Percentiles rank a stretch among this genome's conserved stretches.
phyloP scores from a whole-genome alignment of 2,113 vertebrate genomes.

The Tychaedon coryphoeus region DNA sequence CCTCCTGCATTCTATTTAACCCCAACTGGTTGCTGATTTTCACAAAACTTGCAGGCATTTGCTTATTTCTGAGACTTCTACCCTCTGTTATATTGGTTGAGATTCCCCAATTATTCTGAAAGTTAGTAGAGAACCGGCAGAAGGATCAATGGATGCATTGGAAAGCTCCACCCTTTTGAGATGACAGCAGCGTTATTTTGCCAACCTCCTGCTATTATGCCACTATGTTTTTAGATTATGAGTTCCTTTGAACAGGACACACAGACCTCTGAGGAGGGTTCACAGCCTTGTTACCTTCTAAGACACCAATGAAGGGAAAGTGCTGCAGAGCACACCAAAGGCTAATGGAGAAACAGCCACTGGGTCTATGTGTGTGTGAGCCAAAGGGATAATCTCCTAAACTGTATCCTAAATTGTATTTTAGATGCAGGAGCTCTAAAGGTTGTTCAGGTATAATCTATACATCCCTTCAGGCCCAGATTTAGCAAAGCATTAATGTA shows the following conservation, averaged over 20 bases:
- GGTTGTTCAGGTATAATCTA: slow-evolving; percentile 23
- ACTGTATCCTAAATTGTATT: slow-evolving; percentile 15
- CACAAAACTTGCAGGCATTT: background rate
- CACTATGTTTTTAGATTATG: background rate
- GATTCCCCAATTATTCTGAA: background rate
- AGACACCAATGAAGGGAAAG: background rate
- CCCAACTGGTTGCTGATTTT: background rate
- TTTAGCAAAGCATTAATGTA: slow-evolving; percentile 5
- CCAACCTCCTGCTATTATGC: background rate
- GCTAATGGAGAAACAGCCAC: background rate
- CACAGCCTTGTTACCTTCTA: background rate
- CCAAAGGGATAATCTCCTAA: slow-evolving; percentile 21
- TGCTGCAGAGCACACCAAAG: background rate
- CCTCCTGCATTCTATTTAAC: background rate
- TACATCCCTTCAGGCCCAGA: slow-evolving; percentile 12
- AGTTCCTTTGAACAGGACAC: background rate
- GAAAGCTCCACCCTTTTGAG: background rate
- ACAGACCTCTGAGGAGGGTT: background rate
- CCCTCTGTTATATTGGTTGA: background rate
- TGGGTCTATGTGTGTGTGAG: background rate
- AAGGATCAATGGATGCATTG: background rate
- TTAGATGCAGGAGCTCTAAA: slow-evolving; percentile 16
- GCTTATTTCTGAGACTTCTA: background rate
- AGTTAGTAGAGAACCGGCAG: background rate
- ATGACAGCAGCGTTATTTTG: background rate